Evolutionary conservation across 2,797 vertebrate species (phyloP).

Genomic region (Enteromius afrohamiltoni): DNA sequence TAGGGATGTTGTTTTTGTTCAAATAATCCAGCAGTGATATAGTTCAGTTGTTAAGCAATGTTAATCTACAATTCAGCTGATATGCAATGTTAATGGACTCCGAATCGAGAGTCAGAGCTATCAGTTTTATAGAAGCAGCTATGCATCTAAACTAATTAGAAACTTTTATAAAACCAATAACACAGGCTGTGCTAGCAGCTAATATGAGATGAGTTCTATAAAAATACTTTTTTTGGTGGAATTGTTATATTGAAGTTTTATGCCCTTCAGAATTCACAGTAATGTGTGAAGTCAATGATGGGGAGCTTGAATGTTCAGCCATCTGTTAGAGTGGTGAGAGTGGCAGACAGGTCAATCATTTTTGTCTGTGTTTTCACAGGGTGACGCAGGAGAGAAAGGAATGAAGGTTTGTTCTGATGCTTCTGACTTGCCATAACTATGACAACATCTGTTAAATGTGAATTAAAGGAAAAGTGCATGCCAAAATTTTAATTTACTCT

Average conservation of each 20-base stretch:
- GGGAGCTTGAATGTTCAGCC: slow-evolving; percentile 32
- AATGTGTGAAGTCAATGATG: slow-evolving; percentile 34
- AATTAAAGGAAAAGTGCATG: neutral
- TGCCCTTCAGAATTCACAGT: slow-evolving; percentile 9
- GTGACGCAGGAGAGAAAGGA: slow-evolving; percentile 84
- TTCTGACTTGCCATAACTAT: slow-evolving; percentile 11
- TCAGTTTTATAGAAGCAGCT: neutral
- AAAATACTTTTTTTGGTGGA: neutral
- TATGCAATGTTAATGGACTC: neutral
- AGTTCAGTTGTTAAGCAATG: neutral
- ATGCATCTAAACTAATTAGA: neutral
- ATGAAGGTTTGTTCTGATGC: slow-evolving; percentile 74
- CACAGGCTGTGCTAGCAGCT: neutral
- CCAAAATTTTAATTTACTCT: neutral
- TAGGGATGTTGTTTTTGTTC: neutral
- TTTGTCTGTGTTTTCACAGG: slow-evolving; percentile 72
- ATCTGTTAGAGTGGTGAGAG: slow-evolving; percentile 14
- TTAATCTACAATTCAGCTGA: neutral
- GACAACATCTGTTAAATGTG: neutral
- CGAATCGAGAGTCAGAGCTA: neutral
- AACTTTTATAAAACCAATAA: neutral
- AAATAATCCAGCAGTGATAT: neutral
- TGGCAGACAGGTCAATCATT: slow-evolving; percentile 31
- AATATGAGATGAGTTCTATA: neutral
- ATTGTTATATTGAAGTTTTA: slow-evolving; percentile 9